phyloP scores from a whole-genome alignment of 2,888 invertebrate species.

The Archips crataeganus region DNA sequence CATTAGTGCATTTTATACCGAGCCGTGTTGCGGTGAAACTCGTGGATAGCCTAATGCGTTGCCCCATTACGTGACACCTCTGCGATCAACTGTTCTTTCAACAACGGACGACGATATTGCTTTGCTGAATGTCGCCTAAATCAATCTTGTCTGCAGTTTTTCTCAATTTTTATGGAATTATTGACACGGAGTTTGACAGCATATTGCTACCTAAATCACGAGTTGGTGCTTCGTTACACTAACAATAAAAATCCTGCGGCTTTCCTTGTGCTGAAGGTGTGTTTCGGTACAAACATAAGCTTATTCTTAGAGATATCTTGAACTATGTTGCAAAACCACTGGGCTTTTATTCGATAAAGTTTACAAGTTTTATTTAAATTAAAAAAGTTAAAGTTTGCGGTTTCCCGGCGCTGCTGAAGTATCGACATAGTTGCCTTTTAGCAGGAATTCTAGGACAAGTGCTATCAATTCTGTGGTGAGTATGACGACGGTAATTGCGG shows the following conservation, averaged over 20 bases:
- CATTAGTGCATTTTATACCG: conserved; percentile 77
- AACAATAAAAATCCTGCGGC: not conserved
- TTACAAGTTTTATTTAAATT: conserved; percentile 29
- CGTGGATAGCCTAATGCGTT: conserved; percentile 72
- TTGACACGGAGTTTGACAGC: not conserved
- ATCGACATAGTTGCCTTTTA: conserved; percentile 38
- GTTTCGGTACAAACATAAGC: not conserved
- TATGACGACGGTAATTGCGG: conserved; percentile 36
- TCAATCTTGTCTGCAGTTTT: conserved; percentile 13
- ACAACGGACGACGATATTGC: conserved; percentile 54
- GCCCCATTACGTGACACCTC: conserved; percentile 72
- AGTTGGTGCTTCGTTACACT: not conserved
- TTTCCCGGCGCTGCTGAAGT: conserved; percentile 3
- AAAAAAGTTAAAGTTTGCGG: conserved; percentile 26
- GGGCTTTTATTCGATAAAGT: not conserved
- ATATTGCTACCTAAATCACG: not conserved
- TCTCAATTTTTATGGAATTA: not conserved
- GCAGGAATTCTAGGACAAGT: conserved; percentile 37
- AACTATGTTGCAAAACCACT: conserved; percentile 9
- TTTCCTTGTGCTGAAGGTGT: not conserved
- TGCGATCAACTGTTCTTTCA: conserved; percentile 62
- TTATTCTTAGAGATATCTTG: not conserved
- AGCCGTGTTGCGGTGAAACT: conserved; percentile 54
- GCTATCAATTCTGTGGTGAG: conserved; percentile 38
- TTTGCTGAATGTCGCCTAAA: conserved; percentile 36